phyloP scores from a whole-genome alignment of 1,140 invertebrate genomes.

The Euura lappo region DNA sequence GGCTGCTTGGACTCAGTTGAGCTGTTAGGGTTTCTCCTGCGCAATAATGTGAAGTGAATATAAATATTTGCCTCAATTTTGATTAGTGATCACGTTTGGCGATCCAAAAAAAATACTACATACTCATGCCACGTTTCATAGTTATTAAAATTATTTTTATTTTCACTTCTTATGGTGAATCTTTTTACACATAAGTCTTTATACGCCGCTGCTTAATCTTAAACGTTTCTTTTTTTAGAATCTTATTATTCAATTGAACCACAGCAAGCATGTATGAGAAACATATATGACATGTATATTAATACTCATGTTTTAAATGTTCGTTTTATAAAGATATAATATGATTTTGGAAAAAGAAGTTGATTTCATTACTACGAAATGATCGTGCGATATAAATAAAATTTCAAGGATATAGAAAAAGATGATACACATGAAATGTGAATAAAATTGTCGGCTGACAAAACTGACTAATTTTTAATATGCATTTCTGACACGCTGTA shows the following conservation, averaged over 20 bases:
- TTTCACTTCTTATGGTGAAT: slow-evolving; percentile 4
- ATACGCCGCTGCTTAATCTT: not conserved
- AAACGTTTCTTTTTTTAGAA: not conserved
- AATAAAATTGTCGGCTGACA: not conserved
- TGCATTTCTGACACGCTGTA: not conserved
- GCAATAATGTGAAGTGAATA: slow-evolving; percentile 24
- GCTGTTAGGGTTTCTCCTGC: slow-evolving; percentile 76
- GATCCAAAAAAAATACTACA: not conserved
- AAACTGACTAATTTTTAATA: not conserved
- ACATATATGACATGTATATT: not conserved
- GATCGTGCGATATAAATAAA: not conserved
- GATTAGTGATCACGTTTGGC: not conserved
- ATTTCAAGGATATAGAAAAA: not conserved
- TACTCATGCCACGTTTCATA: slow-evolving; percentile 9
- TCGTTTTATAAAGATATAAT: no score
- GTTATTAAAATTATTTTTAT: slow-evolving; percentile 1
- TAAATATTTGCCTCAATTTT: slow-evolving; percentile 7
- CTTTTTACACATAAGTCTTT: not conserved
- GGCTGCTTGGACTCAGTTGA: slow-evolving; percentile 75
- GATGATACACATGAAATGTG: not conserved
- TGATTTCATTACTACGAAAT: not conserved
- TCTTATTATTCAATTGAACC: not conserved
- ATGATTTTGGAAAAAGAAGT: not conserved
- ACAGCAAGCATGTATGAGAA: slow-evolving; percentile 11
- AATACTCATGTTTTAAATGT: not conserved